Conservation (phyloP, 2,113 vertebrate species). For the Microtus ochrogaster region DNA sequence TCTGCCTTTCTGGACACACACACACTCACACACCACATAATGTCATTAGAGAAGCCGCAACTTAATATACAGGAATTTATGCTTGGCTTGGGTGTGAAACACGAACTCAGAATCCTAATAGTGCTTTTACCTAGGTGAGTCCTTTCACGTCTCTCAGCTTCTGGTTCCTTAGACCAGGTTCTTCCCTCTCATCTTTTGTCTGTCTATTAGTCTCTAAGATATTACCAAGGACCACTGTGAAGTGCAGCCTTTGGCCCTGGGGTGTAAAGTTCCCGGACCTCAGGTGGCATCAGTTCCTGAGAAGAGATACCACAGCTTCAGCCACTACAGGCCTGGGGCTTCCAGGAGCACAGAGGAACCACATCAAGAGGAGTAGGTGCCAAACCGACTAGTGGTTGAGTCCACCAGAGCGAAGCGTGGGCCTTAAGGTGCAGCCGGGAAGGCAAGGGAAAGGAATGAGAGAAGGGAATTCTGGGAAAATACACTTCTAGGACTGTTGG, state of each 20-base stretch:
- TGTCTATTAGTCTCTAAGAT: background rate
- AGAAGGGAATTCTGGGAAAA: background rate
- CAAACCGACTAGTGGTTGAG: background rate
- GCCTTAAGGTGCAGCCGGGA: background rate
- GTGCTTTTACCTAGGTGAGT: background rate
- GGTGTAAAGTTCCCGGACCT: background rate
- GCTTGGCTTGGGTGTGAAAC: background rate
- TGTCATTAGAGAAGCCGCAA: background rate
- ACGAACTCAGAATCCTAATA: background rate
- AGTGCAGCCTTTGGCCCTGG: background rate
- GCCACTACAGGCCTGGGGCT: too few species aligned
- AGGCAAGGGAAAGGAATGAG: background rate
- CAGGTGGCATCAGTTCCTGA: background rate
- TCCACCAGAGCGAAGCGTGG: accelerated
- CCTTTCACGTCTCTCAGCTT: background rate
- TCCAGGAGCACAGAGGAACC: too few species aligned
- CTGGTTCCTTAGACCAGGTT: background rate
- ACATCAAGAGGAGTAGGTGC: background rate
- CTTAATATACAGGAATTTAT: background rate
- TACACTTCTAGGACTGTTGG: background rate
- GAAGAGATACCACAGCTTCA: too few species aligned
- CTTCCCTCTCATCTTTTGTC: background rate
- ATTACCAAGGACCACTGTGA: background rate
- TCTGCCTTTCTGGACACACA: background rate
- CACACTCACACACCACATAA: background rate